Base-by-base conservation (phyloP, 1,140 invertebrate genomes). In the Drosophila paulistorum region DNA sequence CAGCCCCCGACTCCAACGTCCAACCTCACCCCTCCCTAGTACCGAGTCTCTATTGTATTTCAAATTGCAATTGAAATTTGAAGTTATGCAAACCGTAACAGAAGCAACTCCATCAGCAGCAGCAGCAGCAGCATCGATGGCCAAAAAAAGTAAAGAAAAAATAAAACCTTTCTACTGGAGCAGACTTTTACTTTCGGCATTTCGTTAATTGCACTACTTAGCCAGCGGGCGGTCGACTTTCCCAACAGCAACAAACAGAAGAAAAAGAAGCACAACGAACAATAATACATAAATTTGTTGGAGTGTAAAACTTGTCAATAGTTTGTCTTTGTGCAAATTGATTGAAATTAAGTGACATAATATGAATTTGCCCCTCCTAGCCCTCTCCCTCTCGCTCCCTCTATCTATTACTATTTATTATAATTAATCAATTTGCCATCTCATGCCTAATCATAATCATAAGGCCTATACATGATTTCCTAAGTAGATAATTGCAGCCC, bases 201-300 rank as follows among this genome's bases (percentile, higher is more conserved):
- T 71, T 35, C 57, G 79, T 74, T 85, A 87, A 85, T 85, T 85
- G 82, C 79, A 76, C 71, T 87, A 79, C 65, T 79, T 82, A 74
- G 79, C 62, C 82, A 76, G 81, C 81, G 66, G 77, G 74, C 79
- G 75, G 79, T 68, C 74, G 65, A 85, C 82, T 85, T 85, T 85
- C 82, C 62, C 70, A 83, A 77, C 61, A 68, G 59, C 45, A 61
- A 51, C 20, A 35, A 30, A 20, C 9, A 39, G 3, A 30, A 30
- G 6, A 30, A 30, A 30, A 30, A 30, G 3, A 30, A 30, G 30
- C 30, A 30, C 30, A 30, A 30, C 39, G 64, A 78, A 61, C 20
- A 81, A 66, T 51, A 65, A 74, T 26, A 26, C 23, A 26, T 77
- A 71, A 57, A 73, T 77, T 69, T 68, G 30, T 30, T 37, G 37